phyloP scores from a whole-genome alignment of 2,113 vertebrate genomes.

The Mus spicilegus region DNA sequence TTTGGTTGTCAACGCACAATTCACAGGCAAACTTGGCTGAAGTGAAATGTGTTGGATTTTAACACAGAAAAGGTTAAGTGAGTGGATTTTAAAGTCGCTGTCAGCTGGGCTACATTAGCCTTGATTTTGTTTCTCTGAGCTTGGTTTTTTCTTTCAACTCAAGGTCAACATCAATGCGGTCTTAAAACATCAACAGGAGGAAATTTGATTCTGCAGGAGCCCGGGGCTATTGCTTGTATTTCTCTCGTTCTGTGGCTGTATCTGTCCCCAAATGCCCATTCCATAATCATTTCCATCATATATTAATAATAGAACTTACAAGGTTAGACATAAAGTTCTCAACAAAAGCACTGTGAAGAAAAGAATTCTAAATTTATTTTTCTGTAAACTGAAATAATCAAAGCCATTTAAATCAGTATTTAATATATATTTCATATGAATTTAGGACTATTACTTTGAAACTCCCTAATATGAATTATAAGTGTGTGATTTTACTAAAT shows the following conservation, averaged over 20 bases:
- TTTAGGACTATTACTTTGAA: not conserved
- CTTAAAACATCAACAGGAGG: slow-evolving; percentile 62
- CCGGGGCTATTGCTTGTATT: slow-evolving; percentile 65
- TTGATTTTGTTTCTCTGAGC: slow-evolving; percentile 52
- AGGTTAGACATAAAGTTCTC: slow-evolving; percentile 46
- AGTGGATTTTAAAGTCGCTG: slow-evolving; percentile 53
- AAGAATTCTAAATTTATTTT: slow-evolving; percentile 1
- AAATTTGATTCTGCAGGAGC: slow-evolving; percentile 69
- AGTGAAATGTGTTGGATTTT: slow-evolving; percentile 19
- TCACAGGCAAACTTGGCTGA: not conserved
- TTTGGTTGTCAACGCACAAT: slow-evolving; percentile 29
- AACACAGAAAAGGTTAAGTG: slow-evolving; percentile 55
- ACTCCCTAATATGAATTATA: not conserved
- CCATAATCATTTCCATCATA: slow-evolving; percentile 69
- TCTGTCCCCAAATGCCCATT: slow-evolving; percentile 60
- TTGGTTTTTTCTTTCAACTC: slow-evolving; percentile 59
- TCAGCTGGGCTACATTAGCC: slow-evolving; percentile 35
- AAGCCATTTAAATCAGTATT: not conserved
- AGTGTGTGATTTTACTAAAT: not conserved
- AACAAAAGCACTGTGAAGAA: slow-evolving; percentile 2
- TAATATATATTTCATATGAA: not conserved
- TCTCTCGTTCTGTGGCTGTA: slow-evolving; percentile 57
- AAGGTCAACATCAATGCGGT: slow-evolving; percentile 61
- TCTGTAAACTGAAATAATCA: slow-evolving; percentile 10
- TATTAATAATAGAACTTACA: slow-evolving; percentile 68